phyloP scores from a whole-genome alignment of 2,888 invertebrate genomes.

The Meteorus cinctellus region DNA sequence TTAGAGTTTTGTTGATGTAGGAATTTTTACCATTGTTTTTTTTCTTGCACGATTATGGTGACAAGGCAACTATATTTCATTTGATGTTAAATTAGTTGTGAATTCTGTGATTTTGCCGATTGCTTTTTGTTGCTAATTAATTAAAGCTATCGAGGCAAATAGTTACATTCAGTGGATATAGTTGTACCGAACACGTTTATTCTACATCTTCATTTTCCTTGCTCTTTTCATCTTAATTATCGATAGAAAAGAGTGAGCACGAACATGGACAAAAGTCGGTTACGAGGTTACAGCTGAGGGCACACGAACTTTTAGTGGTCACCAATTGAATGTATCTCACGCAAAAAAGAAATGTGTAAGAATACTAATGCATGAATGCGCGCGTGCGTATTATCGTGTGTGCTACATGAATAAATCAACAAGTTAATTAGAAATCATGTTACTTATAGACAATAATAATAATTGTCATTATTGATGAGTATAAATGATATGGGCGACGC shows the following conservation, averaged over 20 bases:
- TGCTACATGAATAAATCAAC: neutral
- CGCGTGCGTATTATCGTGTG: too few species aligned
- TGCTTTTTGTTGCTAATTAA: conserved; percentile 37
- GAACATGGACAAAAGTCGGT: conserved; percentile 44
- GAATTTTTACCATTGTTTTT: too few species aligned
- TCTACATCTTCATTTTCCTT: conserved; percentile 17
- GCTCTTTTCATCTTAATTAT: neutral
- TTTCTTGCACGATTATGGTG: too few species aligned
- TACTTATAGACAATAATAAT: neutral
- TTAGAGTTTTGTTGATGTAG: too few species aligned
- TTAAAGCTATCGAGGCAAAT: conserved; percentile 38
- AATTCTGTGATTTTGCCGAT: neutral
- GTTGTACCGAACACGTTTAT: conserved; percentile 17
- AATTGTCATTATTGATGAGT: neutral
- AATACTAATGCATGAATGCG: neutral
- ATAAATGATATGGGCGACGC: neutral
- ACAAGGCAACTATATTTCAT: too few species aligned
- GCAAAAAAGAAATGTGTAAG: neutral
- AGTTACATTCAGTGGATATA: conserved; percentile 45
- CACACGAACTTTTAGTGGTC: conserved; percentile 24
- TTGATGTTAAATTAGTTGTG: too few species aligned
- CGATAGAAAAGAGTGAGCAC: conserved; percentile 19
- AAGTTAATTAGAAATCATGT: neutral
- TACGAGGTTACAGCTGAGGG: conserved; percentile 41
- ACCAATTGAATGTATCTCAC: conserved; percentile 20